phyloP scores from a whole-genome alignment of 1,140 invertebrate species.

The Papilio polyxenes region DNA sequence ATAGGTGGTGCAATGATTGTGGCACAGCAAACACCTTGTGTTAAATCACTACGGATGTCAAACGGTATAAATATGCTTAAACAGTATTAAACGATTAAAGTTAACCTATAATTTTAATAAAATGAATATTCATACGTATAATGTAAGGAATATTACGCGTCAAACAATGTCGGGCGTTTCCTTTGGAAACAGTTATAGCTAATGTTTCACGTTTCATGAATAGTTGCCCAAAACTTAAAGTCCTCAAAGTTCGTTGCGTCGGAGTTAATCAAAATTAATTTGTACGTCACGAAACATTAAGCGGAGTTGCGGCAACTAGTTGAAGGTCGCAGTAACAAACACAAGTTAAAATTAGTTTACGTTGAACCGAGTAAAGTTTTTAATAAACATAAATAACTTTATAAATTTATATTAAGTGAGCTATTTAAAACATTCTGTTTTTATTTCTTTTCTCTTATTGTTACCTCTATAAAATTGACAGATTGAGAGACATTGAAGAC shows the following conservation, averaged over 20 bases:
- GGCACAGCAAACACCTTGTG: not conserved
- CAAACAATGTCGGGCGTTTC: not conserved
- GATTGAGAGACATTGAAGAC: too few species aligned
- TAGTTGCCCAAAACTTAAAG: slow-evolving; percentile 23
- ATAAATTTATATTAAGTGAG: not conserved
- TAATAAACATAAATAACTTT: not conserved
- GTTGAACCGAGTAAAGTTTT: not conserved
- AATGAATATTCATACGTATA: not conserved
- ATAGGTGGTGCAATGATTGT: not conserved
- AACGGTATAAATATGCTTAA: not conserved
- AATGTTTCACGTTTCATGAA: slow-evolving; percentile 32
- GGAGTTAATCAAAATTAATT: slow-evolving; percentile 34
- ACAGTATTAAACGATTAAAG: not conserved
- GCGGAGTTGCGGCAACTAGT: slow-evolving; percentile 5
- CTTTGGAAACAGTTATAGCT: slow-evolving; percentile 29
- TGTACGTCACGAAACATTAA: slow-evolving; percentile 14
- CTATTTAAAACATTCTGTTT: too few species aligned
- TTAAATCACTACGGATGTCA: not conserved
- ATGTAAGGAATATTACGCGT: not conserved
- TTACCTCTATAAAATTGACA: too few species aligned
- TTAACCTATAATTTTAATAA: not conserved
- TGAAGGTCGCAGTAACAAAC: not conserved
- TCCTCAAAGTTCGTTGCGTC: slow-evolving; percentile 22
- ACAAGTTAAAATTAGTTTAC: not conserved
- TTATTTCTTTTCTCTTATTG: too few species aligned